Evolutionary conservation across 2,113 vertebrate species (phyloP).

Genomic region (Oncorhynchus mykiss): DNA sequence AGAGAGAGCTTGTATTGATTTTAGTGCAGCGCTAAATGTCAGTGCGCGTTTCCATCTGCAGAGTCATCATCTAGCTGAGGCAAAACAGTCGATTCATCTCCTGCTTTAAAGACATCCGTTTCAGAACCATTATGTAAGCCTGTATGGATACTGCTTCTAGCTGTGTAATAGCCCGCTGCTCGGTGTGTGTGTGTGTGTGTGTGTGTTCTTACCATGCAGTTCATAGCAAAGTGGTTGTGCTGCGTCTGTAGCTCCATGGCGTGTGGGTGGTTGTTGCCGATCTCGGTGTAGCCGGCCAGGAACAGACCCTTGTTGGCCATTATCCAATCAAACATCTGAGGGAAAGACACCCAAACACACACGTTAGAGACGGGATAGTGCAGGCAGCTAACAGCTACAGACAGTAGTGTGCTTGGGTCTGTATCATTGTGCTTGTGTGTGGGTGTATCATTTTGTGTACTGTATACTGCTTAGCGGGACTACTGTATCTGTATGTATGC

Average conservation of each 20-base stretch:
- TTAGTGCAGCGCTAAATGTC: neutral
- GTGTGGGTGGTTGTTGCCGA: slow-evolving; percentile 95
- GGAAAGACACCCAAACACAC: slow-evolving; percentile 1
- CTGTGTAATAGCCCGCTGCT: neutral
- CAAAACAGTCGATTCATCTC: neutral
- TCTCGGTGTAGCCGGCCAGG: slow-evolving; percentile 97
- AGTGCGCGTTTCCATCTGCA: too few relatives aligned
- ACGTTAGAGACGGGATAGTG: neutral
- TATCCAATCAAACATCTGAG: slow-evolving; percentile 99
- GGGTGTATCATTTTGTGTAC: neutral
- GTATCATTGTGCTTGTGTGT: neutral
- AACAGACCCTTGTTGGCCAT: slow-evolving; percentile 99
- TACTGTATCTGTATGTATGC: too few relatives aligned
- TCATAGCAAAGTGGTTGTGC: slow-evolving; percentile 99
- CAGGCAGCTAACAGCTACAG: neutral
- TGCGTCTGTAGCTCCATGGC: slow-evolving; percentile 97
- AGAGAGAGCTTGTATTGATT: neutral
- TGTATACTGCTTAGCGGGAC: neutral
- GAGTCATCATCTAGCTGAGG: neutral
- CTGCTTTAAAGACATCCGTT: neutral
- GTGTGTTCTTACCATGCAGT: slow-evolving; percentile 92
- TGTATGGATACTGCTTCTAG: too few relatives aligned
- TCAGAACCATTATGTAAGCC: neutral
- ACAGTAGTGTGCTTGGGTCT: neutral
- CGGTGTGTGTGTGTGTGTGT: slow-evolving; percentile 20